A percentile compares a stretch with the other conserved stretches of the same genome.
phyloP scores from a whole-genome alignment of 2,888 invertebrate genomes.

The Petrolisthes cinctipes region DNA sequence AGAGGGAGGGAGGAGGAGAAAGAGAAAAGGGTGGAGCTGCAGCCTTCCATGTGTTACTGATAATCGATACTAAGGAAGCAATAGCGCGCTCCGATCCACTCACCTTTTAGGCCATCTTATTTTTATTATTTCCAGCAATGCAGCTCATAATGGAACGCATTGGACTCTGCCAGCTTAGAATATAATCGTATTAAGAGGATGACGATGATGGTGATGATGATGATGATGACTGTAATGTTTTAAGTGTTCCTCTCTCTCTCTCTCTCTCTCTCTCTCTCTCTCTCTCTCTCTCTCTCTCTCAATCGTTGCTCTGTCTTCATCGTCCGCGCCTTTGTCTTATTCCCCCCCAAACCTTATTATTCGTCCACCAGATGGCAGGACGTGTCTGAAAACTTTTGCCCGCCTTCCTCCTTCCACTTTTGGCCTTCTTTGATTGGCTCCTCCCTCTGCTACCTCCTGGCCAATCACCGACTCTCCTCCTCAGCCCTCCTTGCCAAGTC shows the following conservation, averaged over 20 bases:
- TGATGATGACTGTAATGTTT: no score
- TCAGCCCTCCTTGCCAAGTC: slow-evolving; percentile 28
- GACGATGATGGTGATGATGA: no score
- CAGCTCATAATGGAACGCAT: no score
- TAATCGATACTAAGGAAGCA: slow-evolving; percentile 3
- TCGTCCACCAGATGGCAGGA: slow-evolving; percentile 59
- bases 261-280: no score
- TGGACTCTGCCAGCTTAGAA: no score
- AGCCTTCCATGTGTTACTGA: slow-evolving; percentile 10
- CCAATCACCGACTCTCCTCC: slow-evolving; percentile 42
- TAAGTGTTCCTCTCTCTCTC: no score
- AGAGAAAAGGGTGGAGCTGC: slow-evolving; percentile 13
- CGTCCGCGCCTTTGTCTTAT: not conserved
- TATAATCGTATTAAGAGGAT: no score
- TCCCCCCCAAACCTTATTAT: not conserved
- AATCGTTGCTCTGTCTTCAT: not conserved
- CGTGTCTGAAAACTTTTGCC: slow-evolving; percentile 49
- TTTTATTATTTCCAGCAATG: not conserved
- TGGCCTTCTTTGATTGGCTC: slow-evolving; percentile 53
- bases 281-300: no score
- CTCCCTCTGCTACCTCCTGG: slow-evolving; percentile 41
- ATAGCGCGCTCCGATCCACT: not conserved
- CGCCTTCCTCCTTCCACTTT: slow-evolving; percentile 53
- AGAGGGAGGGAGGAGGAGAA: not conserved
- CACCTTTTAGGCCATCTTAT: not conserved